These are phyloP conservation scores for Selene dorsalis DNA, from an alignment of 2,797 vertebrate genomes.

Conservation along the genomic window DNA sequence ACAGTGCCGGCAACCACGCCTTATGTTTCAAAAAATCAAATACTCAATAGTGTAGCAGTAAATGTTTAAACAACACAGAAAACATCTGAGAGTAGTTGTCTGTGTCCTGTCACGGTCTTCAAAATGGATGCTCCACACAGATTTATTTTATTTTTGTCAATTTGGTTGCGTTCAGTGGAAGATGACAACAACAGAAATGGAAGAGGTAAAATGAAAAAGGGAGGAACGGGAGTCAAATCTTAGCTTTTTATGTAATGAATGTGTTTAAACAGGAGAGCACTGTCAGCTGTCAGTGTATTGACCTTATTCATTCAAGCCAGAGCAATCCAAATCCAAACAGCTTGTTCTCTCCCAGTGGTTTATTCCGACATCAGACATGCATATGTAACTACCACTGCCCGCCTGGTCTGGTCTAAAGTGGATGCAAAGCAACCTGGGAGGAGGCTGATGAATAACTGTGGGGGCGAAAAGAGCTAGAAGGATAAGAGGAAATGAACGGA, in stretches of 20 bases:
- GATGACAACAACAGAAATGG: neutral
- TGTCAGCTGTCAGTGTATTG: constrained; percentile 25
- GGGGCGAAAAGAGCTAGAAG: constrained; percentile 9
- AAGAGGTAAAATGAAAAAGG: neutral
- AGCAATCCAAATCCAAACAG: constrained; percentile 63
- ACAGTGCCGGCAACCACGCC: neutral
- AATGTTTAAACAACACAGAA: constrained; percentile 20
- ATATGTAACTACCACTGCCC: constrained; percentile 54
- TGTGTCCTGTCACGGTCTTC: constrained; percentile 14
- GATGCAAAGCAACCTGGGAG: constrained; percentile 58
- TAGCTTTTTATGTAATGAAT: constrained; percentile 19
- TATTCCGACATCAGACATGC: constrained; percentile 59
- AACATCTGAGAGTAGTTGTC: constrained; percentile 5
- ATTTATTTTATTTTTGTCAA: constrained; percentile 40
- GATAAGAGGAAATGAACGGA: constrained; percentile 18
- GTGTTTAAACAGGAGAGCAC: constrained; percentile 24
- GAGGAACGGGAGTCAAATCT: constrained; percentile 5
- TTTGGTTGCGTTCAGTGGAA: constrained; percentile 1
- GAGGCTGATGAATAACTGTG: constrained; percentile 2
- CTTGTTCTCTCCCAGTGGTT: constrained; percentile 57
- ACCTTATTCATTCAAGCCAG: constrained; percentile 56
- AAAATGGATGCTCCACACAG: constrained; percentile 11
- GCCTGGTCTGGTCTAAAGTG: constrained; percentile 31
- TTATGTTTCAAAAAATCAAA: constrained; percentile 47
- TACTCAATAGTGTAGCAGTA: neutral